phyloP scores from a whole-genome alignment of 2,797 vertebrate genomes.

The Carcharodon carcharias region DNA sequence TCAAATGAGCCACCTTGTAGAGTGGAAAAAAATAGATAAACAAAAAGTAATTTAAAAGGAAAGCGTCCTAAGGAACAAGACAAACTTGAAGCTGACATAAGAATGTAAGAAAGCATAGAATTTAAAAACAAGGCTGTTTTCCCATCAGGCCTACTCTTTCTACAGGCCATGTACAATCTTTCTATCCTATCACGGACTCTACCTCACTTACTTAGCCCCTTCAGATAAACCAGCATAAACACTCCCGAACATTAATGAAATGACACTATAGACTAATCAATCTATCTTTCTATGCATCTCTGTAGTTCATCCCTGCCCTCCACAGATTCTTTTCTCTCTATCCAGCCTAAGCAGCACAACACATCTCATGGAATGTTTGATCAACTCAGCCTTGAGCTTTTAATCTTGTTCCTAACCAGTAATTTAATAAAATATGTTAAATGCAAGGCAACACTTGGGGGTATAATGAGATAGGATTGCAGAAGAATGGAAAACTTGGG shows the following conservation, averaged over 20 bases:
- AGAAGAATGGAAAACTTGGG: background rate
- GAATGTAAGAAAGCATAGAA: background rate
- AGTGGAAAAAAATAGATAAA: background rate
- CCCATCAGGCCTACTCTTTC: background rate
- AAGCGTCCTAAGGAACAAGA: background rate
- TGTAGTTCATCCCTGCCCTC: background rate
- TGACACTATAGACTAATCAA: background rate
- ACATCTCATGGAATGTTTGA: background rate
- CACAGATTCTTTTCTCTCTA: background rate
- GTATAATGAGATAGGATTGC: background rate
- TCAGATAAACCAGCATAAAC: background rate
- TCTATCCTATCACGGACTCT: background rate
- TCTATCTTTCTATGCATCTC: too few species aligned
- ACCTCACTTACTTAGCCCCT: background rate
- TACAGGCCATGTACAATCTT: background rate
- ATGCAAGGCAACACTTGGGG: background rate
- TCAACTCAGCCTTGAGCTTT: background rate
- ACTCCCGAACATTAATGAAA: background rate
- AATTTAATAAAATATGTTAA: background rate
- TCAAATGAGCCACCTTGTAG: background rate
- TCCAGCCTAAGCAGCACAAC: background rate
- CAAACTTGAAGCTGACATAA: background rate
- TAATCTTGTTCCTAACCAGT: background rate
- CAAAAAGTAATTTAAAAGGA: background rate
- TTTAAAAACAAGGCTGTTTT: background rate